Percentiles rank a stretch among this genome's conserved stretches.
Conservation (phyloP, 2,888 invertebrate genomes). For the Drosophila monieri region DNA sequence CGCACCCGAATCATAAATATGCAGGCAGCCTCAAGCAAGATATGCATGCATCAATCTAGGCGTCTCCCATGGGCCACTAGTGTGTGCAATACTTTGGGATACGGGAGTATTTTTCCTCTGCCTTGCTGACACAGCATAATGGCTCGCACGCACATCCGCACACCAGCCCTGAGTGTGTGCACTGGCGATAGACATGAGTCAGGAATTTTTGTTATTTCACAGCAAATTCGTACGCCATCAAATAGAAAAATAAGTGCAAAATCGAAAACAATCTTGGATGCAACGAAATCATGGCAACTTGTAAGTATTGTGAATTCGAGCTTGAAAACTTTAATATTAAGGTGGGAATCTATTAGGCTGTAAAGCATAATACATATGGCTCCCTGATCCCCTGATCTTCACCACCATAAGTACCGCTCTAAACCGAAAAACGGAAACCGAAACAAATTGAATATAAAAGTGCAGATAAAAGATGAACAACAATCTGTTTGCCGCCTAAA, state of each 20-base stretch:
- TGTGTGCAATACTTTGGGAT: slow-evolving; percentile 20
- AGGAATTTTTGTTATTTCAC: slow-evolving; percentile 37
- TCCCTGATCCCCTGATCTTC: too few species aligned
- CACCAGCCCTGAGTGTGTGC: background rate
- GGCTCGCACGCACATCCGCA: slow-evolving; percentile 13
- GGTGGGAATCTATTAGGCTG: too few species aligned
- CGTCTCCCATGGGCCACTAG: slow-evolving; percentile 9
- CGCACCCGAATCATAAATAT: slow-evolving; percentile 67
- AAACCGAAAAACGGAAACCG: background rate
- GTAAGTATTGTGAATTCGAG: background rate
- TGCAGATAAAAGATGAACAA: slow-evolving; percentile 44
- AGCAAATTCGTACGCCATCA: slow-evolving; percentile 29
- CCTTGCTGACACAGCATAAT: slow-evolving; percentile 66
- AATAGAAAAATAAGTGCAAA: slow-evolving; percentile 32
- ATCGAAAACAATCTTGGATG: slow-evolving; percentile 18
- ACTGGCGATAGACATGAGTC: slow-evolving; percentile 23
- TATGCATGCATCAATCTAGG: slow-evolving; percentile 39
- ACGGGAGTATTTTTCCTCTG: slow-evolving; percentile 21
- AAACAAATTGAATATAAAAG: slow-evolving; percentile 63
- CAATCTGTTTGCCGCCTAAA: slow-evolving; percentile 60
- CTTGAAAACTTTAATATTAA: background rate
- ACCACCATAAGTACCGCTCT: background rate
- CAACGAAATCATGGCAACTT: background rate
- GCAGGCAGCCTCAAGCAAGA: slow-evolving; percentile 40
- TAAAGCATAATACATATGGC: too few species aligned